Evolutionary conservation across 1,140 invertebrate genomes (phyloP).

Genomic region (Listronotus oregonensis): DNA sequence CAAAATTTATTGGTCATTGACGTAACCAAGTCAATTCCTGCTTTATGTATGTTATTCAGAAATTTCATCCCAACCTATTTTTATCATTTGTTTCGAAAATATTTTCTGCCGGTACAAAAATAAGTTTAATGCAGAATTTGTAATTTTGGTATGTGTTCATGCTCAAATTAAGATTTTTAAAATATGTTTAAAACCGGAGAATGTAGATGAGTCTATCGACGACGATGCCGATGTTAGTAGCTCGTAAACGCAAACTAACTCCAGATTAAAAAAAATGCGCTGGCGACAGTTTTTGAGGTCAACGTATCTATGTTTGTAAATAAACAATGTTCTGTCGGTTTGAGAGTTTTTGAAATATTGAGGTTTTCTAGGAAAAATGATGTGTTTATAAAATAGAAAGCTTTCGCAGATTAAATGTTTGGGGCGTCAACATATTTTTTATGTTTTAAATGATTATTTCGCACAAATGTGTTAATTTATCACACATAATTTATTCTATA

Average conservation of each 20-base stretch:
- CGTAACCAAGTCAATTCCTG: too few relatives aligned
- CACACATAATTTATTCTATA: too few relatives aligned
- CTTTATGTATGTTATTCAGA: background rate
- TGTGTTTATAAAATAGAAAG: too few relatives aligned
- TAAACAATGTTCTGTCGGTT: background rate
- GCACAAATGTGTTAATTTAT: too few relatives aligned
- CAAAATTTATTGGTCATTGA: too few relatives aligned
- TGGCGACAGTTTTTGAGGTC: slow-evolving; percentile 15
- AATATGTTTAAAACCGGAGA: too few relatives aligned
- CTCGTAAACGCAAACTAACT: too few relatives aligned
- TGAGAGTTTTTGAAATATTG: slow-evolving; percentile 4
- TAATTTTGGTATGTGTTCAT: slow-evolving; percentile 1
- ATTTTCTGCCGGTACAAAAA: slow-evolving; percentile 13
- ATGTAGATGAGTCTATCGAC: background rate
- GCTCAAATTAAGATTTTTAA: slow-evolving; percentile 7
- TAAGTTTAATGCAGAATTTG: slow-evolving; percentile 13
- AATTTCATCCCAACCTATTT: slow-evolving; percentile 8
- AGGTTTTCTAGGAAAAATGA: too few relatives aligned
- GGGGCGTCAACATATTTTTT: too few relatives aligned
- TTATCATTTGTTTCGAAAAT: slow-evolving; percentile 4
- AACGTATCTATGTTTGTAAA: slow-evolving; percentile 11
- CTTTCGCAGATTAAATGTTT: too few relatives aligned
- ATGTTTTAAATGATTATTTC: too few relatives aligned
- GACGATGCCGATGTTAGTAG: too few relatives aligned
- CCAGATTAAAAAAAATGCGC: background rate